Base-by-base conservation (phyloP, 2,888 invertebrate species). In the Mythimna pallens region DNA sequence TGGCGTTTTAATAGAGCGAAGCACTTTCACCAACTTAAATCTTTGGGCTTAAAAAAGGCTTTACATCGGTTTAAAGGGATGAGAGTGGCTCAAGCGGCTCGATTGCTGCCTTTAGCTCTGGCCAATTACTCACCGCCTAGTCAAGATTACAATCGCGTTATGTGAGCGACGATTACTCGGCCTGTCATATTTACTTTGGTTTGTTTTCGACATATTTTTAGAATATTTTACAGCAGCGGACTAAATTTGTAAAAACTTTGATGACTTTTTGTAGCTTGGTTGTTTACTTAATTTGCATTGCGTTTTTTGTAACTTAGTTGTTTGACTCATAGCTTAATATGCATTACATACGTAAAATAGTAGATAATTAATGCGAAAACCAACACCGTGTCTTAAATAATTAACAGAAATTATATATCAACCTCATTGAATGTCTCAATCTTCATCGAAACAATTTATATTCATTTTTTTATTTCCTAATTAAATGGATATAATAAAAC, bases 21-120 rank as follows among this genome's bases (percentile, higher is more conserved):
- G 92, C 93, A 95, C 94, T 96, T 95, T 95, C 94, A 92, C 94
- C 94, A 96, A 95, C 95, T 96, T 95, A 95, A 96, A 96, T 94
- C 95, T 95, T 94, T 93, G 89, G 94, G 95, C 95, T 95, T 95
- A 95, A 95, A 95, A 95, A 95, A 95, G 95, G 95, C 96, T 96
- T 95, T 95, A 90, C 92, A 92, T 94, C 90, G 96, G 95, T 96
- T 96, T 95, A 94, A 95, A 95, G 95, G 95, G 95, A 95, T 96
- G 92, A 93, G 88, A 89, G 87, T 89, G 94, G 95, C 94, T 95
- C 93, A 93, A 89, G 88, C 89, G 91, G 90, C 92, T 93, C 94
- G 94, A 94, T 94, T 93, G 93, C 91, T 93, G 94, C 93, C 92
- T 94, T 93, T 91, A 92, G 93, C 93, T 94, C 92, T 89, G 90